A percentile compares a stretch with the other conserved stretches of the same genome.
Conservation (phyloP, 2,888 invertebrate genomes). For the Hipparchia semele region DNA sequence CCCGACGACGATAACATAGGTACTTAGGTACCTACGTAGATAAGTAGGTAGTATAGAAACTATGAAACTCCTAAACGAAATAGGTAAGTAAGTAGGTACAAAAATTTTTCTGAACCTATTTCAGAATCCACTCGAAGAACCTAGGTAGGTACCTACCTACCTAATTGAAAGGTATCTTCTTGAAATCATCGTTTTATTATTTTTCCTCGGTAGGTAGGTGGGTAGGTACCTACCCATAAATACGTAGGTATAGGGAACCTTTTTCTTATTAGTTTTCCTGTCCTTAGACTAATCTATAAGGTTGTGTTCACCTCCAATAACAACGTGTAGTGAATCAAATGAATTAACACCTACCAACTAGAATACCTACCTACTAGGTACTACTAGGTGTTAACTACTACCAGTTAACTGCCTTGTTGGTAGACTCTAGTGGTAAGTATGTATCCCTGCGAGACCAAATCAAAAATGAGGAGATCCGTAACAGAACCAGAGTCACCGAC, state of each 20-base stretch:
- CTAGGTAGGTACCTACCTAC: neutral
- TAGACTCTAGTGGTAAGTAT: no score
- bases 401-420: no score
- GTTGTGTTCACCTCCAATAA: conserved; percentile 1
- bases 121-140: neutral
- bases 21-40: neutral
- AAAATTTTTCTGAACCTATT: no score
- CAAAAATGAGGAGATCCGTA: no score
- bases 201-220: no score
- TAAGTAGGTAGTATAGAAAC: neutral
- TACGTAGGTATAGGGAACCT: neutral
- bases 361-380: neutral
- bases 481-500: no score
- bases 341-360: neutral
- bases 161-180: no score
- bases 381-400: no score
- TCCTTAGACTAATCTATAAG: neutral
- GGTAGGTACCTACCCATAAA: neutral
- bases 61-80: no score
- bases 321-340: conserved; percentile 4
- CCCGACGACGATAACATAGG: neutral
- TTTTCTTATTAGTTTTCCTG: neutral
- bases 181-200: no score
- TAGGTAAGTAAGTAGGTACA: no score
- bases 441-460: no score